Base-by-base conservation (phyloP, 1,140 invertebrate species). In the Polypedilum pembai region DNA sequence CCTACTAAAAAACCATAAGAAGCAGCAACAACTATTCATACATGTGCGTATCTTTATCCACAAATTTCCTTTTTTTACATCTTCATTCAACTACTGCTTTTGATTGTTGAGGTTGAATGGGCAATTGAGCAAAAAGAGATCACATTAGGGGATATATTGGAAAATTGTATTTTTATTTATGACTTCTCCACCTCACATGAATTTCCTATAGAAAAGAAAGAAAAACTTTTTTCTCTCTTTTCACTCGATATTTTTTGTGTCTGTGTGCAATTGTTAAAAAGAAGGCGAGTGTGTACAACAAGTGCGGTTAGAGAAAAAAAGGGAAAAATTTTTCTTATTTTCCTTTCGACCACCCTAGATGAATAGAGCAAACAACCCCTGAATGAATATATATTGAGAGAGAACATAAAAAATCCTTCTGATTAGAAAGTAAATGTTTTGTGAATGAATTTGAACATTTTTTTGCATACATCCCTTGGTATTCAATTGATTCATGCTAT, bases 351-450 rank as follows among this genome's bases (percentile, higher is more conserved):
- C 45, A 56, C 45, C 45, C 45, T 17, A 15, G 7, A 56, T 15
- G 10, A 56, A 56, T 33, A 33, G 10, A 56, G 7, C 10, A 17
- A 3, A 56, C 45, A 56, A 56, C 45, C 45, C 45, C n/a, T 17
- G 2, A 56, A 33, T 33, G 5, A 3, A 1, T 33, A 33, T 33
- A 33, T 1, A 33, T 3, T 1, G 5, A 33, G 5, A 33, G 5
- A 33, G 24, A 33, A 33, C 24, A 56, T 15, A 56, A 56, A 56
- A 15, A 33, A 33, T 33, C 45, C n/a, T 12, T 56, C 45, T 56
- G 45, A 56, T 56, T 56, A 56, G 45, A 56, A 56, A 56, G 45
- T 56, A 56, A 56, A 56, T 56, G 45, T 56, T 56, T 56, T 56
- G 45, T 56, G 45, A 56, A 33, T 33, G 24, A 33, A 33, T 33